Conservation (phyloP, 2,113 vertebrate genomes). For the Albula goreensis region DNA sequence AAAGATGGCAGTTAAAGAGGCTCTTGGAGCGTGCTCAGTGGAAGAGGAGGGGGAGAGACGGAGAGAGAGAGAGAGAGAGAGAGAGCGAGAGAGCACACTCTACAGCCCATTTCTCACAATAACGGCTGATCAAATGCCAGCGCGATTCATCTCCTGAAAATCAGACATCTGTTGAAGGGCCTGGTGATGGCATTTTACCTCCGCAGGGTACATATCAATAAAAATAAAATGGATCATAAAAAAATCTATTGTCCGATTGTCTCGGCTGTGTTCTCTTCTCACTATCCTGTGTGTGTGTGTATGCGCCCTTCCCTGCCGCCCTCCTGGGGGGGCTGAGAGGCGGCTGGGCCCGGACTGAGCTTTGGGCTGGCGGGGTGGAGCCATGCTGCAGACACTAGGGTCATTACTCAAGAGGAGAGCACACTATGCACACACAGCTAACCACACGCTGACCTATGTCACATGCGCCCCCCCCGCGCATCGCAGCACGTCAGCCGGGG, state of each 20-base stretch:
- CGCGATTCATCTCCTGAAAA: slow-evolving; percentile 60
- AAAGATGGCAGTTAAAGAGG: slow-evolving; percentile 35
- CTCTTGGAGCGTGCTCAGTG: slow-evolving; percentile 35
- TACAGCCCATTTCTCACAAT: slow-evolving; percentile 50
- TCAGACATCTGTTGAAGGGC: slow-evolving; percentile 49
- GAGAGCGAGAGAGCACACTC: slow-evolving; percentile 21
- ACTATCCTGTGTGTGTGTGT: not conserved
- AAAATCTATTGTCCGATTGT: slow-evolving; percentile 49
- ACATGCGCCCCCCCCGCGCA: slow-evolving; percentile 52
- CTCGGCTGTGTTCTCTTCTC: slow-evolving; percentile 21
- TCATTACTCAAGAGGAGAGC: slow-evolving; percentile 23
- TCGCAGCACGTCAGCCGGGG: slow-evolving; percentile 57
- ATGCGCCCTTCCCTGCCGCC: not conserved
- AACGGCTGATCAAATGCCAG: slow-evolving; percentile 67
- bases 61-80: slow-evolving; percentile 36
- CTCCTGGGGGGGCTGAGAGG: not conserved
- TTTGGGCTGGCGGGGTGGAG: not conserved
- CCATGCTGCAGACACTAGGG: slow-evolving; percentile 43
- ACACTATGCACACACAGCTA: slow-evolving; percentile 27
- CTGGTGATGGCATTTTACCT: slow-evolving; percentile 59
- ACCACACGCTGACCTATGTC: slow-evolving; percentile 58
- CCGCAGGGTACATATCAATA: slow-evolving; percentile 58
- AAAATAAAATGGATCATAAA: slow-evolving; percentile 54
- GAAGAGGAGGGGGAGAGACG: slow-evolving; percentile 42
- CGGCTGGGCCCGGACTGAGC: too few species aligned